Base-by-base conservation (phyloP, 2,113 vertebrate species). In the Triplophysa tibetana region DNA sequence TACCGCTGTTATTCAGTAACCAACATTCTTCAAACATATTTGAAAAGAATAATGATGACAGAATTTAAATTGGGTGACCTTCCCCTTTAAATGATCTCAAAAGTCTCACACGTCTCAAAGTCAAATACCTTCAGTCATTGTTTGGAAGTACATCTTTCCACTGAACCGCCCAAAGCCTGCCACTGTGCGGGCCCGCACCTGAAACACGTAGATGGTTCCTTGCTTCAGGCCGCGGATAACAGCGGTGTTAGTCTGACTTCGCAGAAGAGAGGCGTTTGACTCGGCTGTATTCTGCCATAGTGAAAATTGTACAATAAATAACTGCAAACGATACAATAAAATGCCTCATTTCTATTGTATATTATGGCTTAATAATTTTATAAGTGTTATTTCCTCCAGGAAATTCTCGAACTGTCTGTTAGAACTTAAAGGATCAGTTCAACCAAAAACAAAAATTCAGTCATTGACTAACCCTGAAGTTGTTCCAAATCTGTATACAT, bases 131-230 rank as follows among this genome's bases (percentile, higher is more conserved):
- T 96, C 96, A 1, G 96, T 98, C 96, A 99, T 98, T 81, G 97
- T 98, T 88, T 98, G 97, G 91, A 98, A 99, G 84, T 98, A 98
- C 97, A 99, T 98, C 90, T 98, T 99, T 17, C 97, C 97, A 0
- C 96, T 98, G 81, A 96, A 96, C 70, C 96, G 95, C 86, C 97
- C 97, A 3, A 98, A 99, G 0, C 97, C 97, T 0, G 97, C 96
- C 75, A 99, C 96, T 0, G 97, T 99, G 70, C 97, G 93, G 0
- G 97, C 97, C 61, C 97, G 94, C 83, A 99, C 97, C 89, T 98
- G 97, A 89, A 99, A 98, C 86, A 98, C 94, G 79, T 99, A 99
- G 90, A 99, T 99, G 82, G 93, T 94, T 77, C 96, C 97, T 3
- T 95, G 92, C 83, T 93, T 96, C 82, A 98, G 93, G 74, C 93